Conservation (phyloP, 2,113 vertebrate genomes). For the Zosterops borbonicus region DNA sequence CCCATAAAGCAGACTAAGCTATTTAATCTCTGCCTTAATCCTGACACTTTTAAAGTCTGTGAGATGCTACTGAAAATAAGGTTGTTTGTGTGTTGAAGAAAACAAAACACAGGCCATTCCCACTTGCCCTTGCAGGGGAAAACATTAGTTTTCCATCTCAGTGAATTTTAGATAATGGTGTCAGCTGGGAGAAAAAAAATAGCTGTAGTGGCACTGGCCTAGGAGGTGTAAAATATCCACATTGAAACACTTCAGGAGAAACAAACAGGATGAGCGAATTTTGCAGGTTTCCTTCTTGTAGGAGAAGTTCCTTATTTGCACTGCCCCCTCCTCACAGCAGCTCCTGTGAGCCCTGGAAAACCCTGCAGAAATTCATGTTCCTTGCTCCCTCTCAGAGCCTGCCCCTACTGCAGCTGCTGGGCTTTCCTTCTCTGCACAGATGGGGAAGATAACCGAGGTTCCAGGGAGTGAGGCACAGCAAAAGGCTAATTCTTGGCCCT, state of each 20-base stretch:
- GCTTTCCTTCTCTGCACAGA: not conserved
- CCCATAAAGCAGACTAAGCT: not conserved
- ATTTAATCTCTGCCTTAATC: not conserved
- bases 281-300: not conserved
- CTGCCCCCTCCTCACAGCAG: not conserved
- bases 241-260: not conserved
- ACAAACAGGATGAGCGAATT: not conserved
- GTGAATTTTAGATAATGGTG: not conserved
- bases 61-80: not conserved
- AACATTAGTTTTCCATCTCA: not conserved
- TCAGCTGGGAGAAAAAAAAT: not conserved
- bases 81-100: not conserved
- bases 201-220: not conserved
- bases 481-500: not conserved
- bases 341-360: not conserved
- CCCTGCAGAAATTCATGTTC: accelerated
- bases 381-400: not conserved
- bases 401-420: not conserved
- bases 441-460: accelerated
- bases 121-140: not conserved
- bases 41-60: not conserved
- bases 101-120: not conserved
- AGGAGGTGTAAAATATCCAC: not conserved
- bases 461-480: not conserved
- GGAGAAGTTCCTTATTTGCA: not conserved